Evolutionary conservation across 2,113 vertebrate species (phyloP).

Genomic region (Naja naja): DNA sequence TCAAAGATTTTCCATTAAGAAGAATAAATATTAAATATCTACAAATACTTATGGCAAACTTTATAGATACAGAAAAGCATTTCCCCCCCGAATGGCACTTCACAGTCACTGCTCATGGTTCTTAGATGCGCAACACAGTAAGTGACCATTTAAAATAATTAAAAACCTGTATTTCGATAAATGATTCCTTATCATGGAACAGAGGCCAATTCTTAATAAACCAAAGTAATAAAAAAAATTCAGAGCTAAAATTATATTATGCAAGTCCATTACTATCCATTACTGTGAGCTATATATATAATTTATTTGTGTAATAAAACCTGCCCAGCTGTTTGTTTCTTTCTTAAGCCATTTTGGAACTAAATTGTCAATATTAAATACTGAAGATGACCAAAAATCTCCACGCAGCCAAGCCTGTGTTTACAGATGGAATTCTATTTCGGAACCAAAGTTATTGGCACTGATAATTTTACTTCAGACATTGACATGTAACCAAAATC

Average conservation of each 20-base stretch:
- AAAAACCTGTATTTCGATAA: neutral
- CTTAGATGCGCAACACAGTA: neutral
- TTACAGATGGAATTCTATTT: neutral
- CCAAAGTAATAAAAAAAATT: neutral
- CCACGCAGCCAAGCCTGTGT: neutral
- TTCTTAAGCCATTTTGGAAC: neutral
- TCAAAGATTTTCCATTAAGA: neutral
- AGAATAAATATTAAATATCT: slow-evolving; percentile 18
- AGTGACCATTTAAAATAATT: neutral
- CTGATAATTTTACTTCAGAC: neutral
- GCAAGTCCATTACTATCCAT: neutral
- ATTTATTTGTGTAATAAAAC: neutral
- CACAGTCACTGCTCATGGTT: neutral
- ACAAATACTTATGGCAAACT: slow-evolving; percentile 25
- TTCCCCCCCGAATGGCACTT: neutral
- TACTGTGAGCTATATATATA: neutral
- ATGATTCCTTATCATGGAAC: neutral
- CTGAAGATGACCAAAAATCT: neutral
- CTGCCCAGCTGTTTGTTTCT: neutral
- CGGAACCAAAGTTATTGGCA: neutral
- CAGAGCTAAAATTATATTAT: neutral
- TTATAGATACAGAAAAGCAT: neutral
- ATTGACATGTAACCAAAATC: neutral
- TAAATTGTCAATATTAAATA: neutral
- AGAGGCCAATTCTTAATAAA: neutral